These are phyloP conservation scores for Tachypleus tridentatus DNA, from an alignment of 1,140 invertebrate species.

Conservation along the genomic window DNA sequence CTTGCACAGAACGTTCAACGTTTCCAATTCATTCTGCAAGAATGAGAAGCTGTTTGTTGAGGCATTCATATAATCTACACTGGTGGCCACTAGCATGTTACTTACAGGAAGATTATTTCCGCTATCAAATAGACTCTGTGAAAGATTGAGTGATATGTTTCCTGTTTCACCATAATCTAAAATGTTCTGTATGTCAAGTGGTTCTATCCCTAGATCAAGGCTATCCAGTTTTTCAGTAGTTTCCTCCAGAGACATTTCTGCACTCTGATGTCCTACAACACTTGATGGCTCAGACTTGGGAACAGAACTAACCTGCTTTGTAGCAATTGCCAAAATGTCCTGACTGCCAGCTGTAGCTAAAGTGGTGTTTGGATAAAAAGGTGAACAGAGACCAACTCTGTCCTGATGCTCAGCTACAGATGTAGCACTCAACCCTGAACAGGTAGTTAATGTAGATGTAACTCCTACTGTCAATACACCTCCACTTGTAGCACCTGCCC, in stretches of 20 bases:
- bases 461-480: neutral
- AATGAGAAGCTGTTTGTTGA: too few relatives aligned
- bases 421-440: neutral
- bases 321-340: neutral
- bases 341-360: neutral
- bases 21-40: too few relatives aligned
- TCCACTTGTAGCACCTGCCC: too few relatives aligned
- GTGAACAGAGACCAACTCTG: neutral
- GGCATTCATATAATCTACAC: too few relatives aligned
- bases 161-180: neutral
- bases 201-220: neutral
- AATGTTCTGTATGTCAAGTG: neutral
- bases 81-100: too few relatives aligned
- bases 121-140: neutral
- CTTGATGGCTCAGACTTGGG: neutral
- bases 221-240: neutral
- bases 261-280: neutral
- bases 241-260: neutral
- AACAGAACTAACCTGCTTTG: neutral
- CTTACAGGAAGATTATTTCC: neutral
- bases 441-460: neutral
- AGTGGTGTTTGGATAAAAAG: neutral
- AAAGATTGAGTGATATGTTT: neutral
- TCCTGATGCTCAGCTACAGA: neutral
- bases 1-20: too few relatives aligned